phyloP scores from a whole-genome alignment of 2,113 vertebrate species.

The Notothenia coriiceps region DNA sequence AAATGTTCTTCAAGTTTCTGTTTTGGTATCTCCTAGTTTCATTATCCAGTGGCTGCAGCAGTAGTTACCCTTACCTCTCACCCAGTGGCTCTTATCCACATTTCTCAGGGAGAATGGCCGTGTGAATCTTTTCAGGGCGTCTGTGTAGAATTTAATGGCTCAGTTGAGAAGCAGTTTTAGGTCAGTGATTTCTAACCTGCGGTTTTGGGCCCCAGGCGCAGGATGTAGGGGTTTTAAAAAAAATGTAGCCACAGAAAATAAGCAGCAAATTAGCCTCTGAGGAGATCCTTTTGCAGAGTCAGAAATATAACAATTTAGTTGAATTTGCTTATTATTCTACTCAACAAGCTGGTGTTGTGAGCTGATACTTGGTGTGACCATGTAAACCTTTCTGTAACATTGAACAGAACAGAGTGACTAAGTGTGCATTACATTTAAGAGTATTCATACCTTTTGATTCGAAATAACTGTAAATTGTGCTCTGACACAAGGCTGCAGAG shows the following conservation, averaged over 20 bases:
- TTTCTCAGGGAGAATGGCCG: constrained; percentile 1
- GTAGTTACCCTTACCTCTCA: constrained; percentile 3
- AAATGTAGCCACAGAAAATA: constrained; percentile 23
- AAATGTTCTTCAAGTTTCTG: no score
- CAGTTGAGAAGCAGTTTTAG: constrained; percentile 32
- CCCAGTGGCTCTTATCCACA: constrained; percentile 1
- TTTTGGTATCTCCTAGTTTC: neutral
- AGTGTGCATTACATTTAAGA: neutral
- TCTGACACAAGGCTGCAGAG: neutral
- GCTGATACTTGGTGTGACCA: neutral
- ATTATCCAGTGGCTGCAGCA: neutral
- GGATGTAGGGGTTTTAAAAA: constrained; percentile 32
- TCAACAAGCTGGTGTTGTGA: neutral
- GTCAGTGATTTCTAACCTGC: constrained; percentile 42
- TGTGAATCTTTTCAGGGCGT: constrained; percentile 23
- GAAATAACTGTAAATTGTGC: neutral
- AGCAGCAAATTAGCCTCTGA: neutral
- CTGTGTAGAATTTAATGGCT: constrained; percentile 38
- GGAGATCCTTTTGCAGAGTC: neutral
- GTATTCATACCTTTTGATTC: neutral
- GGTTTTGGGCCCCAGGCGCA: constrained; percentile 37
- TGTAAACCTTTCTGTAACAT: constrained; percentile 1
- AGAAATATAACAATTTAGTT: neutral
- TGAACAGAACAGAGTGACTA: neutral
- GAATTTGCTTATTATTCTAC: neutral